These are phyloP conservation scores for Drosophila greeni DNA, from an alignment of 2,888 invertebrate species.

Conservation along the genomic window DNA sequence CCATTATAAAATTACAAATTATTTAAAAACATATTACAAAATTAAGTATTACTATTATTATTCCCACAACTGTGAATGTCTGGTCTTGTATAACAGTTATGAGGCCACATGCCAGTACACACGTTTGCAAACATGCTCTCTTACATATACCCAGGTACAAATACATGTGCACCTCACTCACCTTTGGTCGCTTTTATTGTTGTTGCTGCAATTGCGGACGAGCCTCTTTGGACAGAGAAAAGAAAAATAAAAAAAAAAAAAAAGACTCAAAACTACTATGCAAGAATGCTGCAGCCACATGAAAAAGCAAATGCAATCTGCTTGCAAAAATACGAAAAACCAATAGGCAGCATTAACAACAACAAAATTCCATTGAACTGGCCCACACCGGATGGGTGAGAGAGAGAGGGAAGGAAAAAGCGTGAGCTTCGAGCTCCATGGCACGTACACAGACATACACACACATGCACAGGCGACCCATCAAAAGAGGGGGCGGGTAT, in stretches of 20 bases:
- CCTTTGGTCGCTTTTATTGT: constrained; percentile 7
- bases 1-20: neutral
- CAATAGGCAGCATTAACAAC: constrained; percentile 29
- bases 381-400: constrained; percentile 9
- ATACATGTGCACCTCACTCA: constrained; percentile 3
- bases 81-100: constrained; percentile 40
- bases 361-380: constrained; percentile 47
- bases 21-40: neutral
- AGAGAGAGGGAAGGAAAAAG: neutral
- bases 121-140: constrained; percentile 15
- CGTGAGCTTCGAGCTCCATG: constrained; percentile 13
- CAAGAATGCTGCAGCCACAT: constrained; percentile 12
- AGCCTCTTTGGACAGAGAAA: constrained; percentile 30
- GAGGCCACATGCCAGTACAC: constrained; percentile 28
- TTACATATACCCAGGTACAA: neutral
- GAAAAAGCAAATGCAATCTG: constrained; percentile 29
- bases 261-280: constrained; percentile 6
- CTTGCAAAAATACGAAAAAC: constrained; percentile 23
- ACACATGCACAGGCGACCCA: neutral
- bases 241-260: constrained; percentile 1
- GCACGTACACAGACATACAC: constrained; percentile 25
- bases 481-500: neutral
- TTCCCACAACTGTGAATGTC: constrained; percentile 12
- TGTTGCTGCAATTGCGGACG: constrained; percentile 27
- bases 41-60: neutral